Base-by-base conservation (phyloP, 2,888 invertebrate species). In the Heteropelma amictum region DNA sequence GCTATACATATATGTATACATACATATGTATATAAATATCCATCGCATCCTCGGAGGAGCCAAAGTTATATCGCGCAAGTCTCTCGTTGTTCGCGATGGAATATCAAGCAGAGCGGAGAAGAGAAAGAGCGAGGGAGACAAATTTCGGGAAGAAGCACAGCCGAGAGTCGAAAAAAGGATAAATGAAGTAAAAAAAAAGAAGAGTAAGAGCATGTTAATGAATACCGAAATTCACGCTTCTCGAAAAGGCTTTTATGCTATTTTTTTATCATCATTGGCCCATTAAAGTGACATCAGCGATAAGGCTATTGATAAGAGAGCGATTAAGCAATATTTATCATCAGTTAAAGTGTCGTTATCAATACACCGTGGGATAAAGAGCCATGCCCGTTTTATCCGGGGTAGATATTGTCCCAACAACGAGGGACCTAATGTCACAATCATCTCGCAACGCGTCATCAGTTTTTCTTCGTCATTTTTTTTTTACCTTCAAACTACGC, bases 181-280 rank as follows among this genome's bases (percentile, higher is more conserved):
- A 60, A 38, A 60, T 8, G 17, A 33, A 21, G n/a, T 28, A 21
- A 40, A 26, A 6, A 23, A 60, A 69, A 51, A 42, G 17, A 68
- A 30, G 1, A 21, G 28, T 45, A 30, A 35, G 56, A 64, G 38
- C 23, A 21, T 42, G 51, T 56, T 51, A 76, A 72, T 53, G 61
- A 45, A 64, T 58, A 64, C 38, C 45, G 40, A 63, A 69, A 74
- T 58, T 74, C 69, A 69, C 73, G 49, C 63, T 51, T 53, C 53
- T 65, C 14, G 28, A 63, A 69, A 51, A 63, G 5, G 33, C 47
- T 54, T 73, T 64, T 64, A 69, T 38, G 47, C 71, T 60, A 49
- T 45, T 49, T 69, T 61, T 42, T 38, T 26, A 64, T 69, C 56
- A 42, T 69, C 51, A 42, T 45, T 54, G 60, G 53, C 35, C 54